Percentiles rank a stretch among this genome's conserved stretches.
phyloP scores from a whole-genome alignment of 1,140 invertebrate species.

The Heterodera schachtii region DNA sequence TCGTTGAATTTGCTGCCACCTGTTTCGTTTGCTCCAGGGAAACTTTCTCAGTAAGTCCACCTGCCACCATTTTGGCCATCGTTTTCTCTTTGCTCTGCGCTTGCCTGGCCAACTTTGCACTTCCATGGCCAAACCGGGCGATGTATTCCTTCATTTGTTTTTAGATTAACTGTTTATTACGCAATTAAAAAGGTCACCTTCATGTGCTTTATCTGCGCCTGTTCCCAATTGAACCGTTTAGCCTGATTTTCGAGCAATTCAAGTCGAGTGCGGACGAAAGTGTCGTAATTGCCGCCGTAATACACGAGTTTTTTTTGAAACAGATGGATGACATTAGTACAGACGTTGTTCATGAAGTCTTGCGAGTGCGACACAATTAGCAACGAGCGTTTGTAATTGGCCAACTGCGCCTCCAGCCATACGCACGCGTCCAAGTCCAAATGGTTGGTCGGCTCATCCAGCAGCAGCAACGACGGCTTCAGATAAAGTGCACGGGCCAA shows the following conservation, averaged over 20 bases:
- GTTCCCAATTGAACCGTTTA: constrained; percentile 99
- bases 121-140: constrained; percentile 97
- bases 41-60: constrained; percentile 89
- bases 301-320: constrained; percentile 89
- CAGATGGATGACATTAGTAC: constrained; percentile 96
- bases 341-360: constrained; percentile 98
- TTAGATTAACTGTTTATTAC: too few relatives aligned
- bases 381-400: constrained; percentile 88
- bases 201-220: constrained; percentile 98
- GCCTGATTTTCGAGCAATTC: constrained; percentile 96
- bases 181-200: constrained; percentile 73
- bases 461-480: constrained; percentile 69
- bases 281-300: constrained; percentile 92
- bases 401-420: constrained; percentile 93
- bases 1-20: not conserved
- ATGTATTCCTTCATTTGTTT: constrained; percentile 82
- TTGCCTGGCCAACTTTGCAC: constrained; percentile 93
- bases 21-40: constrained; percentile 77
- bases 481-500: constrained; percentile 75
- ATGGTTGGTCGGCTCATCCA: constrained; percentile 75
- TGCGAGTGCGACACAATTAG: constrained; percentile 99
- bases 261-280: constrained; percentile 85
- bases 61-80: constrained; percentile 96
- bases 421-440: constrained; percentile 82
- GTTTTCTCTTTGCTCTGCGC: constrained; percentile 99